Evolutionary conservation across 1,140 invertebrate genomes (phyloP), one percentile per base, ranked within the genome.

Genomic region (Xylocopa sonorina): DNA sequence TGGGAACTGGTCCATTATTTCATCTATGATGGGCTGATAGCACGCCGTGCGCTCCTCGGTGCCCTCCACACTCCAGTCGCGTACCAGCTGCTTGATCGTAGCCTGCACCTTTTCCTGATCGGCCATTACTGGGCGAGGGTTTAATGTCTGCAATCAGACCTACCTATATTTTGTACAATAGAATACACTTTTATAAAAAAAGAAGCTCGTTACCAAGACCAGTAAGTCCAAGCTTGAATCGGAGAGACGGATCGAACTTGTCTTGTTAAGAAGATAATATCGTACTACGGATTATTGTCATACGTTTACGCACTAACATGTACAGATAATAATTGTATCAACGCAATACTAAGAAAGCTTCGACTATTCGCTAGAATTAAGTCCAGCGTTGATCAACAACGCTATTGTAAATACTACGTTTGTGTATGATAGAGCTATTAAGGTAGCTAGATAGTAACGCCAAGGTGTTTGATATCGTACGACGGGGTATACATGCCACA

Each of bases 31-130:
- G 6, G 98, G 98, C 79, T 95, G 94, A 92, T 99, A 99, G 90
- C 98, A 99, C 29, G 97, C 95, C 38, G 95, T 93, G 58, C 99
- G 93, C 92, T 99, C 99, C 3, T 94, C 91, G 5, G 94, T 94
- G 0, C 99, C 99, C 73, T 96, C 95, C 0, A 93, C 90, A 87
- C 97, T 98, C 99, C 99, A 99, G 92, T 99, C 99, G 32, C 99
- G 93, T 7, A 98, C 97, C 89, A 99, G 95, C 90, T 99, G 98
- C 91, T 99, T 99, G 77, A 99, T 93, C 6, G 98, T 98, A 38
- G 97, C 97, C 90, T 98, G 97, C 5, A 99, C 97, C 92, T 98
- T 97, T 84, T 97, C 96, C 88, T 97, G 95, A 89, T 96, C 96
- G 64, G 91, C 90, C 89, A 92, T 88, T 66, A 91, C 88, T 77